These are phyloP conservation scores for Drosophila pegasa DNA, from an alignment of 2,888 invertebrate genomes.

Conservation along the genomic window DNA sequence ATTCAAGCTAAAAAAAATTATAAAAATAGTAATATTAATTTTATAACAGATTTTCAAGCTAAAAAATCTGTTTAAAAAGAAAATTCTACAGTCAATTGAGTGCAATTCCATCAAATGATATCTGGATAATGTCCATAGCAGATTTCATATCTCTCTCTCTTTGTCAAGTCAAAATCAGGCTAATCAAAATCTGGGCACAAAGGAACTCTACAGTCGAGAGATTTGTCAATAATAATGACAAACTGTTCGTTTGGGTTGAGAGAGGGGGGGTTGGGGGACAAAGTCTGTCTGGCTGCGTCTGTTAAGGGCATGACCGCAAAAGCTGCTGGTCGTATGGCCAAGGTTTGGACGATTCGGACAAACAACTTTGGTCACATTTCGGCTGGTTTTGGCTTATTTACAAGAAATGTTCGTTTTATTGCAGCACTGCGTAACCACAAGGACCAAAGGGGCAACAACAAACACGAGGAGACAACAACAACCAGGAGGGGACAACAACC, in stretches of 20 bases:
- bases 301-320: conserved; percentile 31
- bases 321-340: conserved; percentile 24
- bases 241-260: conserved; percentile 8
- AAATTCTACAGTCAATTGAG: not conserved
- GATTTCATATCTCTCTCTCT: not conserved
- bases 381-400: conserved; percentile 62
- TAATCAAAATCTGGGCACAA: conserved; percentile 20
- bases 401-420: conserved; percentile 63
- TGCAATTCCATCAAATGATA: not conserved
- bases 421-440: conserved; percentile 69
- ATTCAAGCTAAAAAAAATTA: too few relatives aligned
- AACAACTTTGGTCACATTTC: conserved; percentile 45
- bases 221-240: conserved; percentile 37
- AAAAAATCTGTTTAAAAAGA: not conserved
- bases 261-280: not conserved
- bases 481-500: conserved; percentile 21
- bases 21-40: too few relatives aligned
- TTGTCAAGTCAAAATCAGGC: not conserved
- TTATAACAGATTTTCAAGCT: too few relatives aligned
- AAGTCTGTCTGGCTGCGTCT: not conserved
- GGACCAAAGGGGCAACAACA: conserved; percentile 20
- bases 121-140: not conserved
- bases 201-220: not conserved
- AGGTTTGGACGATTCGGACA: conserved; percentile 18
- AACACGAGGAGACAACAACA: conserved; percentile 1